phyloP scores from a whole-genome alignment of 2,113 vertebrate genomes.

The Ciconia stormi region DNA sequence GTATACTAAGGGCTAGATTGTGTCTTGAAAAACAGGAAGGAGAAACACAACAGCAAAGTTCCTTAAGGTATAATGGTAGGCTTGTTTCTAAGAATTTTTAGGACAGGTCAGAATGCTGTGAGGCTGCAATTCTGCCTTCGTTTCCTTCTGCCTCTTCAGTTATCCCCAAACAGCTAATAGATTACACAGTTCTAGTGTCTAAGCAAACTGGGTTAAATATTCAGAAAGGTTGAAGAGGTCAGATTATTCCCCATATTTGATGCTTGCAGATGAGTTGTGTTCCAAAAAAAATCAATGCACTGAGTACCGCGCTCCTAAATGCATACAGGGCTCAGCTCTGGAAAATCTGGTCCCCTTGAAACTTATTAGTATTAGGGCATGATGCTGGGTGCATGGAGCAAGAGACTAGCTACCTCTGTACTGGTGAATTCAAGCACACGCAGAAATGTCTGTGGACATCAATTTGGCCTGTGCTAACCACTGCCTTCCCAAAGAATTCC shows the following conservation, averaged over 20 bases:
- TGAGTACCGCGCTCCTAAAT: accelerated
- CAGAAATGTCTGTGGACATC: background rate
- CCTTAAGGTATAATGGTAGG: background rate
- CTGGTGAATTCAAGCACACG: background rate
- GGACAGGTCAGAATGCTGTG: background rate
- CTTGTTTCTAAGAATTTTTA: background rate
- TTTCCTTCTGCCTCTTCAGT: background rate
- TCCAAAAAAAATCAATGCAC: background rate
- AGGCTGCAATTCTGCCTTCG: background rate
- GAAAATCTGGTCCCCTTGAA: background rate
- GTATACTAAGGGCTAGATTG: background rate
- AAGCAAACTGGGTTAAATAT: background rate
- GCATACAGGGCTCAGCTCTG: background rate
- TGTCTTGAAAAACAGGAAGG: background rate
- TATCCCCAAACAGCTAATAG: background rate
- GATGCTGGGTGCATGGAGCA: background rate
- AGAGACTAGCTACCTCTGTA: background rate
- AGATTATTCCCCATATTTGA: background rate
- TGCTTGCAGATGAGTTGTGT: background rate
- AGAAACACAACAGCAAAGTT: background rate
- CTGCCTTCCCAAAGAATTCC: background rate
- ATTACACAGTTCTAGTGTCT: background rate
- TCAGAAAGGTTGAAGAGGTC: background rate
- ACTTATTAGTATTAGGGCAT: background rate
- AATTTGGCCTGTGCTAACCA: background rate